These are phyloP conservation scores for Dyspetes luteomarginatus DNA, from an alignment of 2,888 invertebrate species.

Conservation along the genomic window DNA sequence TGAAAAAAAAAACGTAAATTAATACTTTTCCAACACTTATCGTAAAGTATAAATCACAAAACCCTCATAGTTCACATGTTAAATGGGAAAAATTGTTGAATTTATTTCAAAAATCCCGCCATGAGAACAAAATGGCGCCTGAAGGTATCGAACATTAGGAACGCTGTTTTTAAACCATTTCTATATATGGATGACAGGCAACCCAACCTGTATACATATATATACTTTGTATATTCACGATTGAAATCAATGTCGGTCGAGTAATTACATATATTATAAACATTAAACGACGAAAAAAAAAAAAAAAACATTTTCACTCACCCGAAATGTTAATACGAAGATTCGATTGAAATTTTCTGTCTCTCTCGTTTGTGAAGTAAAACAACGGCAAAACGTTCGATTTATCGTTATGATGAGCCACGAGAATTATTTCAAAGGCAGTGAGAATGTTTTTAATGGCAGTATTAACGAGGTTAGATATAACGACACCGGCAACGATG, in stretches of 20 bases:
- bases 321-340: slow-evolving; percentile 28
- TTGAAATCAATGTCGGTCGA: slow-evolving; percentile 13
- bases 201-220: background rate
- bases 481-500: slow-evolving; percentile 35
- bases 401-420: background rate
- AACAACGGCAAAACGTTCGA: background rate
- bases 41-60: too few species aligned
- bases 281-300: background rate
- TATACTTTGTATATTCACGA: background rate
- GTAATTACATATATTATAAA: background rate
- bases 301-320: slow-evolving; percentile 28
- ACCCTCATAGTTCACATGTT: background rate
- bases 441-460: slow-evolving; percentile 11
- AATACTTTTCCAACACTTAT: background rate
- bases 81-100: background rate
- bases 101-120: background rate
- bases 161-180: background rate
- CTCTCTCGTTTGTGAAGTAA: background rate
- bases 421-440: slow-evolving; percentile 28
- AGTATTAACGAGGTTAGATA: slow-evolving; percentile 38
- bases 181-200: slow-evolving; percentile 6
- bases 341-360: background rate
- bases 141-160: background rate
- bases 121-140: slow-evolving; percentile 24
- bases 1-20: too few species aligned